Percentiles rank a stretch among this genome's conserved stretches.
phyloP scores from a whole-genome alignment of 1,140 invertebrate species.

The Megalonaias nervosa region DNA sequence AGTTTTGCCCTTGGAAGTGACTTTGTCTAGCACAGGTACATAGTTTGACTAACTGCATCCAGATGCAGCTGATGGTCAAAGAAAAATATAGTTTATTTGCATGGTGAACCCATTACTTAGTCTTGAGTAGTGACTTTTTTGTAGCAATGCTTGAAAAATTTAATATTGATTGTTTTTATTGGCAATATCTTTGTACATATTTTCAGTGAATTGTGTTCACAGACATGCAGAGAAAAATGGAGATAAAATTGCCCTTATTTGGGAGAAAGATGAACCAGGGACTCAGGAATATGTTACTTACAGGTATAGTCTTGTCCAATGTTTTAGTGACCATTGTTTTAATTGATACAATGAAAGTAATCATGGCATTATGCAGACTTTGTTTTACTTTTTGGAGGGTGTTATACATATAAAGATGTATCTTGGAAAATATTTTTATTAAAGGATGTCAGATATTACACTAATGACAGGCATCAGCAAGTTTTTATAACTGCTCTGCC shows the following conservation, averaged over 20 bases:
- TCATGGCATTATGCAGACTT: too few relatives aligned
- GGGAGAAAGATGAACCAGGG: conserved; percentile 76
- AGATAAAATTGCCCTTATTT: conserved; percentile 73
- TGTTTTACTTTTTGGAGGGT: too few relatives aligned
- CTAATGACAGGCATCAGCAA: too few relatives aligned
- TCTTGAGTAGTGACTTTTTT: not conserved
- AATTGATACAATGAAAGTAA: too few relatives aligned
- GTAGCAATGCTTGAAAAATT: not conserved
- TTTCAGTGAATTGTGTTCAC: conserved; percentile 75
- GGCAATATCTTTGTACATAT: conserved; percentile 14
- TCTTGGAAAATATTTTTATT: too few relatives aligned
- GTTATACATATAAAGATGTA: too few relatives aligned
- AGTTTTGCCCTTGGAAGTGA: too few relatives aligned
- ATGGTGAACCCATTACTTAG: not conserved
- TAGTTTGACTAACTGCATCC: not conserved
- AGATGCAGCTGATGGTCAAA: not conserved
- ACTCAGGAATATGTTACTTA: conserved; percentile 71
- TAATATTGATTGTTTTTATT: not conserved
- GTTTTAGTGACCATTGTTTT: not conserved
- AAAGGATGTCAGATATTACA: too few relatives aligned
- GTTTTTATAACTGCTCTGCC: too few relatives aligned
- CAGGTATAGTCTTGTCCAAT: conserved; percentile 47
- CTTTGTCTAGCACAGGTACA: too few relatives aligned
- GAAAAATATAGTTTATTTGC: not conserved
- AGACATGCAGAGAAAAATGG: conserved; percentile 70